Evolutionary conservation across 1,140 invertebrate species (phyloP).

Genomic region (Manduca sexta): DNA sequence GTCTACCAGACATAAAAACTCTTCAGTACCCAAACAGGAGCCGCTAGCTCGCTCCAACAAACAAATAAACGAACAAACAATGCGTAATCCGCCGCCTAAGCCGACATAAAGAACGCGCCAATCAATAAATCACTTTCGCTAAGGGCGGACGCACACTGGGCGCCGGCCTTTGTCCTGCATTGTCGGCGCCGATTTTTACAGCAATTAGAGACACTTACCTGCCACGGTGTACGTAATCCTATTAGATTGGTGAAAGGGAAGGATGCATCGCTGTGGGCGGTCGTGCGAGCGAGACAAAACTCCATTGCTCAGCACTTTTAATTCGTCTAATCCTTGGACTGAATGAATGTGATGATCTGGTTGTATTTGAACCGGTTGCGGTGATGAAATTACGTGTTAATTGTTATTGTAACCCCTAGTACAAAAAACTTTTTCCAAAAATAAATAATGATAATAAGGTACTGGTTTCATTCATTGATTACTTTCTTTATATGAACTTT

Average conservation of each 20-base stretch:
- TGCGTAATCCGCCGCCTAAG: conserved; percentile 46
- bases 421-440: too few species aligned
- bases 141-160: conserved; percentile 37
- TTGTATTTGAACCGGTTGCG: conserved; percentile 17
- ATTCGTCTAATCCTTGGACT: conserved; percentile 3
- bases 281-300: conserved; percentile 9
- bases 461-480: too few species aligned
- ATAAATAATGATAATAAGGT: too few species aligned
- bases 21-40: conserved; percentile 24
- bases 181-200: conserved; percentile 64
- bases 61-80: conserved; percentile 58
- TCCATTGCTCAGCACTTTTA: conserved; percentile 13
- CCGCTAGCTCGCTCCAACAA: conserved; percentile 23
- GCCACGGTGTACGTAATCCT: conserved; percentile 56
- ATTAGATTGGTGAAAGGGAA: conserved; percentile 44
- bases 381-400: neutral
- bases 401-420: too few species aligned
- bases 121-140: conserved; percentile 69
- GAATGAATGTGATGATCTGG: conserved; percentile 23
- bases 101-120: conserved; percentile 42
- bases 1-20: neutral
- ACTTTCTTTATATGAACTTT: too few species aligned
- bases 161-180: conserved; percentile 52
- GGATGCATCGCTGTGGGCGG: conserved; percentile 40
- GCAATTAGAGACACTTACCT: conserved; percentile 70